phyloP scores from a whole-genome alignment of 23 tunicate genomes.

The Botrylloides violaceus region DNA sequence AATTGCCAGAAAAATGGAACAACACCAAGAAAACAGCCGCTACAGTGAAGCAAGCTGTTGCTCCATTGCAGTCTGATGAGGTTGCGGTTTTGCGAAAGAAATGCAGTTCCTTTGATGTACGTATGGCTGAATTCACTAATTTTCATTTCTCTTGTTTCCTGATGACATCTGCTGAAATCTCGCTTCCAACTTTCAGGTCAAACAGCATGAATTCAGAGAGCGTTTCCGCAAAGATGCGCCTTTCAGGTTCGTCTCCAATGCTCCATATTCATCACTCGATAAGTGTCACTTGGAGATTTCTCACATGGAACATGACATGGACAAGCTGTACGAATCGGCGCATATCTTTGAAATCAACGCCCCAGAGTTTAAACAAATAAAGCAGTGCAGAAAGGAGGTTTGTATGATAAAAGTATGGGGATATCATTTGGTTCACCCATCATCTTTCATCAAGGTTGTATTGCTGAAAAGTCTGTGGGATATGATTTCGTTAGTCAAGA shows the following conservation, averaged over 20 bases:
- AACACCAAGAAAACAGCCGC: slow-evolving; percentile 97
- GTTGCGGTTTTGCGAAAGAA: slow-evolving; percentile 77
- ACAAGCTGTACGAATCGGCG: slow-evolving; percentile 68
- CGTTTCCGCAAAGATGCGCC: slow-evolving; percentile 90
- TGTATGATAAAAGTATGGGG: background rate
- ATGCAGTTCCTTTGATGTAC: slow-evolving; percentile 90
- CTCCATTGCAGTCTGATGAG: slow-evolving; percentile 91
- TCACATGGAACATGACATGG: slow-evolving; percentile 85
- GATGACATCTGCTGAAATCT: background rate
- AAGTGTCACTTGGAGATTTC: slow-evolving; percentile 70
- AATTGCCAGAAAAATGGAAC: slow-evolving; percentile 96
- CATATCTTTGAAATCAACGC: slow-evolving; percentile 90
- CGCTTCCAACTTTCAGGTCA: slow-evolving; percentile 36
- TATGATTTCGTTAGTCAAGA: slow-evolving; percentile 77
- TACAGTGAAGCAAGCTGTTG: slow-evolving; percentile 90
- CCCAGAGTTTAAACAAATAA: slow-evolving; percentile 97
- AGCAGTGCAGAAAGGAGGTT: slow-evolving; percentile 89
- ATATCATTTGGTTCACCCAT: background rate
- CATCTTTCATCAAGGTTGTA: slow-evolving; percentile 38
- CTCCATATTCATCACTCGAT: slow-evolving; percentile 52
- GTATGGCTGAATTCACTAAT: slow-evolving; percentile 4
- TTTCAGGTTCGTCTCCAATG: slow-evolving; percentile 53
- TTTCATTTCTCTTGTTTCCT: background rate
- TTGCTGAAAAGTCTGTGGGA: slow-evolving; percentile 89
- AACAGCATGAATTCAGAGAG: slow-evolving; percentile 91